phyloP scores from a whole-genome alignment of 2,888 invertebrate genomes.

The Acholoe squamosa region DNA sequence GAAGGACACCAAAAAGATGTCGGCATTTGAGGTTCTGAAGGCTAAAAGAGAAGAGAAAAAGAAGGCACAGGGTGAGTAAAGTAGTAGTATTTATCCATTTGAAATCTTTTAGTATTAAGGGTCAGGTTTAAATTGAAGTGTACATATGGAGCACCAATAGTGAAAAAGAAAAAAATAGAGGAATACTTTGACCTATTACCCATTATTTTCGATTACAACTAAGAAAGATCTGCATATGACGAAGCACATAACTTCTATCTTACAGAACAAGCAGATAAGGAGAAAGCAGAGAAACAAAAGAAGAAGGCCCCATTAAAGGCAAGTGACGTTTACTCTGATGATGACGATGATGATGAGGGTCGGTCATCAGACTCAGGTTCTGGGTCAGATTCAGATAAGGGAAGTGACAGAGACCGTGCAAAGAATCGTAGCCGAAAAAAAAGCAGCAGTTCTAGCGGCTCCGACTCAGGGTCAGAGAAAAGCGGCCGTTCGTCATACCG shows the following conservation, averaged over 20 bases:
- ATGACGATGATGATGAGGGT: constrained; percentile 80
- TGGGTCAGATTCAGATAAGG: constrained; percentile 74
- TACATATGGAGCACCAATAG: too few species aligned
- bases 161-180: too few species aligned
- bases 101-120: too few species aligned
- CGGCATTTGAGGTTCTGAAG: constrained; percentile 95
- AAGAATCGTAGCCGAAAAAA: constrained; percentile 73
- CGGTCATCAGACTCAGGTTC: constrained; percentile 63
- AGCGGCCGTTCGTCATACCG: constrained; percentile 71
- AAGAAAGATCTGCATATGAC: too few species aligned
- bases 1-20: constrained; percentile 91
- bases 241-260: too few species aligned
- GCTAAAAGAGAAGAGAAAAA: constrained; percentile 95
- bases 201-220: too few species aligned
- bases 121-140: too few species aligned
- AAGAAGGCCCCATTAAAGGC: constrained; percentile 87
- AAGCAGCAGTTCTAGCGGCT: constrained; percentile 25
- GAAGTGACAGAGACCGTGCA: constrained; percentile 62
- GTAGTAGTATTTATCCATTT: too few species aligned
- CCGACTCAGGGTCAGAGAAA: constrained; percentile 74
- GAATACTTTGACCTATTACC: too few species aligned
- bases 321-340: constrained; percentile 94
- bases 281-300: constrained; percentile 89
- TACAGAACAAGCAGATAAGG: constrained; percentile 87
- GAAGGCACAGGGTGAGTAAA: constrained; percentile 79